Conservation (phyloP, 2,888 invertebrate species). For the Polia nebulosa region DNA sequence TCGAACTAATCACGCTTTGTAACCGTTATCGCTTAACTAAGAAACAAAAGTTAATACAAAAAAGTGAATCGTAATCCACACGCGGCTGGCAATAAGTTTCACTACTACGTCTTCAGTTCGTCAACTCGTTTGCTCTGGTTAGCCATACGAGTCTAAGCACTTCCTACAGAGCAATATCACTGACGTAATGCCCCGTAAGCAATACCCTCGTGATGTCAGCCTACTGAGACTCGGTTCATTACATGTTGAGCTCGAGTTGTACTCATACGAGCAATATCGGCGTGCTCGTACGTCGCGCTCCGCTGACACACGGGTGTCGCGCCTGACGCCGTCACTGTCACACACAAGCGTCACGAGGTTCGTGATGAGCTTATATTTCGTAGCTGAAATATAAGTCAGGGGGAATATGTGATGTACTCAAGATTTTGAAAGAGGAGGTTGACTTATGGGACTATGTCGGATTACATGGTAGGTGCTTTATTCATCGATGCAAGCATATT, state of each 20-base stretch:
- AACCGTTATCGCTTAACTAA: neutral
- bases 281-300: too few species aligned
- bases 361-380: slow-evolving; percentile 27
- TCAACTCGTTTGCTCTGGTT: slow-evolving; percentile 15
- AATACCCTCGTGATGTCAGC: slow-evolving; percentile 21
- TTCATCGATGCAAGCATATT: neutral
- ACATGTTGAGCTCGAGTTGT: slow-evolving; percentile 16
- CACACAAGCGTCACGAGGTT: slow-evolving; percentile 11
- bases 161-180: slow-evolving; percentile 13
- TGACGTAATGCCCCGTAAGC: slow-evolving; percentile 10
- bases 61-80: neutral
- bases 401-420: slow-evolving; percentile 3
- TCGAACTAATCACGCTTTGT: neutral
- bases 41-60: neutral
- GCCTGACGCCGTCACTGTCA: slow-evolving; percentile 14
- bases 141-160: slow-evolving; percentile 17
- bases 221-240: slow-evolving; percentile 34
- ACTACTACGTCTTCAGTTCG: slow-evolving; percentile 3
- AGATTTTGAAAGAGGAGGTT: slow-evolving; percentile 8
- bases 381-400: slow-evolving; percentile 20
- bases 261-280: slow-evolving; percentile 21
- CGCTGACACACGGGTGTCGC: slow-evolving; percentile 7
- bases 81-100: neutral
- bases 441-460: neutral
- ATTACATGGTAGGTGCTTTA: neutral